Conservation (phyloP, 2,888 invertebrate genomes). For the Drosophila lutescens region DNA sequence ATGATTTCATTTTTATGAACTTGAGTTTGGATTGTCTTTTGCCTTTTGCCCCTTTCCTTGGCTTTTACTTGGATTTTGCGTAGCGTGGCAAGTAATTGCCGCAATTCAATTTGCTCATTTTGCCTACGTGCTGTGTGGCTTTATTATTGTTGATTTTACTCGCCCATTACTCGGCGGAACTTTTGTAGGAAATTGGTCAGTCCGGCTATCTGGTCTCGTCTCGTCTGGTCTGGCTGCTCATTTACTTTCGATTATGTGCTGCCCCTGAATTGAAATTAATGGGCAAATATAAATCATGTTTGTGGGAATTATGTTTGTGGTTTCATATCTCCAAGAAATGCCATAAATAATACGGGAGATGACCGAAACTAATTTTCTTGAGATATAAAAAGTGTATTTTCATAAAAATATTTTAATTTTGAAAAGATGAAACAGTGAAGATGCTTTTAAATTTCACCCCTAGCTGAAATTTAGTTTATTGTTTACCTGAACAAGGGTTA, state of each 20-base stretch:
- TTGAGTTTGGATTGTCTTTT: conserved; percentile 63
- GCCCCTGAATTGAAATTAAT: conserved; percentile 33
- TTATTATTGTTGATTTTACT: conserved; percentile 53
- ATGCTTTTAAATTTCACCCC: neutral
- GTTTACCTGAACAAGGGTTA: neutral
- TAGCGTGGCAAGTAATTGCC: conserved; percentile 78
- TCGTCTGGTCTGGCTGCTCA: conserved; percentile 17
- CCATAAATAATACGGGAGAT: conserved; percentile 1
- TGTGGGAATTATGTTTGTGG: conserved; percentile 4
- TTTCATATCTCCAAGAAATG: neutral
- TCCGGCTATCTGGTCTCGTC: conserved; percentile 1
- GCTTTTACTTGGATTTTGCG: conserved; percentile 61
- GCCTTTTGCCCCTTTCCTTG: conserved; percentile 23
- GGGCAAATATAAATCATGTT: conserved; percentile 17
- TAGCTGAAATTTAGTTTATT: neutral
- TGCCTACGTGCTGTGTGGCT: conserved; percentile 70
- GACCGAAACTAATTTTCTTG: neutral
- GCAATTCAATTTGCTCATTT: conserved; percentile 78
- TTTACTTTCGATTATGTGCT: conserved; percentile 29
- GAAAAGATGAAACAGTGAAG: neutral
- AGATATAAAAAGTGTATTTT: too few species aligned
- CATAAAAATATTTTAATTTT: neutral
- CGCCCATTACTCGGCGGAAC: conserved; percentile 12
- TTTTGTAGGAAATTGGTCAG: conserved; percentile 23
- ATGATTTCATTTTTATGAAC: conserved; percentile 81